Percentiles rank a stretch among this genome's conserved stretches.
phyloP scores from a whole-genome alignment of 2,888 invertebrate genomes.

The Thereva unica region DNA sequence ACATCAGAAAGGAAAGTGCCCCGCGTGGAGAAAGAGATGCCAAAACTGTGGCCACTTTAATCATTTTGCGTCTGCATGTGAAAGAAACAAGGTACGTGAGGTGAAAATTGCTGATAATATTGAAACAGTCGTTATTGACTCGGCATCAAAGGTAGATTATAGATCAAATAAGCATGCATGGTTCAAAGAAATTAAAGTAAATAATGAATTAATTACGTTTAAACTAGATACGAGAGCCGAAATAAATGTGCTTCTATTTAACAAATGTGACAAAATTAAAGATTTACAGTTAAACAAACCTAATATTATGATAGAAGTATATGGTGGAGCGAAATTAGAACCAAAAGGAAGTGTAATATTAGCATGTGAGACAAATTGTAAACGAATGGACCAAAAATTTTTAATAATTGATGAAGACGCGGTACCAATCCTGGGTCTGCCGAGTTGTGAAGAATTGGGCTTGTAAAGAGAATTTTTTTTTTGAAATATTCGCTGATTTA shows the following conservation, averaged over 20 bases:
- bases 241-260: background rate
- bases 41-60: slow-evolving; percentile 10
- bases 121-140: background rate
- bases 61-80: slow-evolving; percentile 15
- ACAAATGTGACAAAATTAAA: background rate
- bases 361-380: background rate
- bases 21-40: slow-evolving; percentile 13
- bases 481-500: slow-evolving; percentile 23
- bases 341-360: background rate
- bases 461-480: slow-evolving; percentile 34
- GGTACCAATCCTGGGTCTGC: slow-evolving; percentile 16
- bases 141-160: background rate
- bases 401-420: background rate
- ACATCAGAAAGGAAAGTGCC: slow-evolving; percentile 2
- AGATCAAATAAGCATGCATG: background rate
- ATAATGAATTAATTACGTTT: background rate
- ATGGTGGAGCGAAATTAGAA: slow-evolving; percentile 22
- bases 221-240: background rate
- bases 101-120: background rate
- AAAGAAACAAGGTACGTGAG: background rate
- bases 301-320: slow-evolving; percentile 17
- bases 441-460: slow-evolving; percentile 27
- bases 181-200: background rate
- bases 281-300: background rate
- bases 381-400: background rate